phyloP scores from a whole-genome alignment of 1,140 invertebrate species.

The Rhysida immarginata region DNA sequence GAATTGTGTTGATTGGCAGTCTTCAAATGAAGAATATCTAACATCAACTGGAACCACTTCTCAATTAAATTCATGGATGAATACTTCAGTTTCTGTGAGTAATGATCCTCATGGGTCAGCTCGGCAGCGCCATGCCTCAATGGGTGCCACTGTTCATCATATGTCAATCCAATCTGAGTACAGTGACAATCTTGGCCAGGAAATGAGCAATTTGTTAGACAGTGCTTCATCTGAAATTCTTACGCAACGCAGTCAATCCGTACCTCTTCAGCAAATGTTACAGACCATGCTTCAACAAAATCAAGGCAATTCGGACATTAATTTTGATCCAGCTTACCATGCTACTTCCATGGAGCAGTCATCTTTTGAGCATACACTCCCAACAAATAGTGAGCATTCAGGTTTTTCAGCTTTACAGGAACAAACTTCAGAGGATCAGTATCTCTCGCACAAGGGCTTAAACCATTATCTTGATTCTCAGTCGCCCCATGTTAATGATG shows the following conservation, averaged over 20 bases:
- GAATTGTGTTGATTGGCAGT: conserved; percentile 14
- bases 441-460: neutral
- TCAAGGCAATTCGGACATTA: neutral
- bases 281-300: neutral
- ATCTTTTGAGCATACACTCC: neutral
- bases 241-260: conserved; percentile 47
- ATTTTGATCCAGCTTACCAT: neutral
- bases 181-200: conserved; percentile 32
- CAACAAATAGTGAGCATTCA: neutral
- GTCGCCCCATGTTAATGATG: conserved; percentile 13
- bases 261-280: conserved; percentile 48
- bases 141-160: neutral
- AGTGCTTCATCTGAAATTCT: conserved; percentile 18
- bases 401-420: neutral
- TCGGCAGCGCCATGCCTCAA: conserved; percentile 4
- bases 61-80: neutral
- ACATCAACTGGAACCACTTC: neutral
- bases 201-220: conserved; percentile 38
- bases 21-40: too few species aligned
- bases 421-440: neutral
- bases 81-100: neutral
- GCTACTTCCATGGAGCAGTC: neutral
- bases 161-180: neutral
- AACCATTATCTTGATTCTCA: neutral
- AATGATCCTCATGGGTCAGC: neutral